Percentiles rank a stretch among this genome's conserved stretches.
These are phyloP conservation scores for Drosophila helvetica DNA, from an alignment of 2,888 invertebrate genomes.

Conservation along the genomic window DNA sequence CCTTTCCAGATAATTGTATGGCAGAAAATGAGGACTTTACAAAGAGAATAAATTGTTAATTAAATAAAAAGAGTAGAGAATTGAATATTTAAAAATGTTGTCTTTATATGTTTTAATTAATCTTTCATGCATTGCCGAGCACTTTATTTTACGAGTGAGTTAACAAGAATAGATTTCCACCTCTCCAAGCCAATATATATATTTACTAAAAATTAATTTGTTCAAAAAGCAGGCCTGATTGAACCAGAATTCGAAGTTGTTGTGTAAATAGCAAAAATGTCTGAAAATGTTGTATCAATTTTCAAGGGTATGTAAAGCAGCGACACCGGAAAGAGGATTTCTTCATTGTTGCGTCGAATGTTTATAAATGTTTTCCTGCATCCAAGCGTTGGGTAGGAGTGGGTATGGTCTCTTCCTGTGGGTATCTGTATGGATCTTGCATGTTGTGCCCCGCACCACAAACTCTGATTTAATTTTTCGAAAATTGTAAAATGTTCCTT, in stretches of 20 bases:
- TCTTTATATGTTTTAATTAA: neutral
- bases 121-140: neutral
- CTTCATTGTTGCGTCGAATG: slow-evolving; percentile 70
- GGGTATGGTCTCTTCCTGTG: slow-evolving; percentile 7
- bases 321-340: slow-evolving; percentile 3
- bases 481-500: slow-evolving; percentile 34
- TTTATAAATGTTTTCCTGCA: slow-evolving; percentile 64
- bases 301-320: no score
- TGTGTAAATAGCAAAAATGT: no score
- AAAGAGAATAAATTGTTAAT: no score
- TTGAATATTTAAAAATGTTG: no score
- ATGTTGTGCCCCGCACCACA: slow-evolving; percentile 62
- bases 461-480: slow-evolving; percentile 70
- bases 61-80: no score
- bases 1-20: neutral
- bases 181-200: neutral
- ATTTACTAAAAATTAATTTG: no score
- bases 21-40: no score
- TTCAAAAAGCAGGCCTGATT: no score
- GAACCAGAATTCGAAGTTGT: no score
- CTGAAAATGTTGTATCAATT: no score
- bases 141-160: neutral
- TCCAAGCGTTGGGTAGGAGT: slow-evolving; percentile 21
- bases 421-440: slow-evolving; percentile 41
- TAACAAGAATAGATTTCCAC: neutral